Conservation (phyloP, 2,888 invertebrate species). For the Ectemnius continuus region DNA sequence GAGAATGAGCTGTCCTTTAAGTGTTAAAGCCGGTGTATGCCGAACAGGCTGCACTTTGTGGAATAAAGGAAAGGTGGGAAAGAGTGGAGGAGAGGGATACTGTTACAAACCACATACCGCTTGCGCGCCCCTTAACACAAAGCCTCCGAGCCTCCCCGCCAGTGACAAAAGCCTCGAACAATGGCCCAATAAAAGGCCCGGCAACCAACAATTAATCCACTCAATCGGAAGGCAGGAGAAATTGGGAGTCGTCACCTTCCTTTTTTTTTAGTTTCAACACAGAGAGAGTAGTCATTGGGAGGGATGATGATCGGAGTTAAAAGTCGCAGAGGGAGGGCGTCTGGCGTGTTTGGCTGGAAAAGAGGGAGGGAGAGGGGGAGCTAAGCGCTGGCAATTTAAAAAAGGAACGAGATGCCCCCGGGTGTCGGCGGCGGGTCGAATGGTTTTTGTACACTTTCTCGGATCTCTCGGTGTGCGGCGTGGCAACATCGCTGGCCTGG, state of each 20-base stretch:
- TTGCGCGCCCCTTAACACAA: slow-evolving; percentile 7
- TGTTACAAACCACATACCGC: slow-evolving; percentile 5
- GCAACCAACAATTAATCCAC: no score
- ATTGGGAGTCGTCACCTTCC: no score
- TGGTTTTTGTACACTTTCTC: slow-evolving; percentile 72
- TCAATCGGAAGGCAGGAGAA: no score
- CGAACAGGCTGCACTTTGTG: background rate
- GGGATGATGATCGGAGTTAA: slow-evolving; percentile 4
- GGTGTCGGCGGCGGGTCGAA: slow-evolving; percentile 60
- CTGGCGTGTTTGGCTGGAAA: background rate
- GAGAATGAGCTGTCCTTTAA: no score
- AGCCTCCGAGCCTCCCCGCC: background rate
- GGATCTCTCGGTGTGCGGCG: slow-evolving; percentile 68
- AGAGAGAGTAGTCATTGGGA: background rate
- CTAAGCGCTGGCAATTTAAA: slow-evolving; percentile 57
- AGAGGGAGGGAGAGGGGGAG: no score
- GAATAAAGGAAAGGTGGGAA: background rate
- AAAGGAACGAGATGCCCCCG: slow-evolving; percentile 53
- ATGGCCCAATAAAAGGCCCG: no score
- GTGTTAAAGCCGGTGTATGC: background rate
- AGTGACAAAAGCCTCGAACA: no score
- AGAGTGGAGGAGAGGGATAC: background rate
- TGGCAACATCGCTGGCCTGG: slow-evolving; percentile 35
- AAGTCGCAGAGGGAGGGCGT: background rate
- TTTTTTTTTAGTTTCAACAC: background rate